Evolutionary conservation across 2,113 vertebrate species (phyloP), one percentile per base, ranked within the genome.

Genomic region (Coreoperca whiteheadi): DNA sequence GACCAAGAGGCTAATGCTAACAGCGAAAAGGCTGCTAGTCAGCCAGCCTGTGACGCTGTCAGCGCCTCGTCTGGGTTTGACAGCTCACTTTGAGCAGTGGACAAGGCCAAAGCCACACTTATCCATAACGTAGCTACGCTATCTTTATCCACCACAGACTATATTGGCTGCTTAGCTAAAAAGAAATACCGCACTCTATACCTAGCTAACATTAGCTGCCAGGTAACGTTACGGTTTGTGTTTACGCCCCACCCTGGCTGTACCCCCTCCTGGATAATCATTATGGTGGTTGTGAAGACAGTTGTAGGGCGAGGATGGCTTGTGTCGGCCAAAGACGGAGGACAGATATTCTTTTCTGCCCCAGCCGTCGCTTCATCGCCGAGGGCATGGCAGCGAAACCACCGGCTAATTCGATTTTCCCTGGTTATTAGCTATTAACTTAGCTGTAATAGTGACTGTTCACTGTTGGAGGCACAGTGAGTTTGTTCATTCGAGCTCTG

Each of bases 11-110:
- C 92, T 91, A 90, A 83, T 56, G 79, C 69, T 89, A 89, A 60
- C 64, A 50, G 65, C 61, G 23, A 60, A n/a, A 61, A 32, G 63
- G n/a, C 37, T 39, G 89, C 85, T 82, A 87, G 79, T 54, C 79
- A 63, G 89, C 28, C 79, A 63, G 89, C 28, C 63, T 39, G 73
- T 91, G 90, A 87, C 91, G 91, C 90, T 92, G 91, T 92, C 91
- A 90, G 23, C 77, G 86, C 81, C 84, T 90, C 78, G 87, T 39
- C 81, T 81, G 85, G 15, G 65, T 90, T 79, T 92, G 92, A 93
- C 92, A 94, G 91, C 86, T 94, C 88, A n/a, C 0, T 84, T 16
- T 32, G 48, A 81, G 59, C 37, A 61, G 51, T 8, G 56, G 78
- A 82, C 77, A 16, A 87, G 88, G 87, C 85, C 89, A 5, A n/a